Percentiles rank a stretch among this genome's conserved stretches.
Evolutionary conservation across 1,140 invertebrate genomes (phyloP).

Genomic region (Drosophila lowei): DNA sequence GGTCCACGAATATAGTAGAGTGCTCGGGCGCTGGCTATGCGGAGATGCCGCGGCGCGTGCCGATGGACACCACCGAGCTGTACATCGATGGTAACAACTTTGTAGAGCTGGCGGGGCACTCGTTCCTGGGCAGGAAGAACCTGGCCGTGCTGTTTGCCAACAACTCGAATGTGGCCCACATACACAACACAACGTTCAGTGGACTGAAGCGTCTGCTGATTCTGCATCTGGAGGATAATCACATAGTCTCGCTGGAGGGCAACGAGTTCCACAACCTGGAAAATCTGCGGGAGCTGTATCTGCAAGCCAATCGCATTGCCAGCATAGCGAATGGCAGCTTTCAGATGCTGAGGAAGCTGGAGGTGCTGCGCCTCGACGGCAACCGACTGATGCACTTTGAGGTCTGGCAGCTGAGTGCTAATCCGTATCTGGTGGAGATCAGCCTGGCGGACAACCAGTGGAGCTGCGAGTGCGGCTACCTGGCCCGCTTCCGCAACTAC

Average conservation of each 20-base stretch:
- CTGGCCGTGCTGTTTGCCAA: conserved; percentile 94
- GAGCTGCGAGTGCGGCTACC: conserved; percentile 94
- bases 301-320: conserved; percentile 93
- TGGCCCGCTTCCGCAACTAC: conserved; percentile 91
- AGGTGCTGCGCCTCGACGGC: conserved; percentile 92
- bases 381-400: conserved; percentile 92
- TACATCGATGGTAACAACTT: conserved; percentile 96
- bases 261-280: conserved; percentile 93
- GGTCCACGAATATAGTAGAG: conserved; percentile 96
- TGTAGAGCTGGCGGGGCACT: conserved; percentile 92
- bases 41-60: conserved; percentile 92
- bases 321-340: conserved; percentile 94
- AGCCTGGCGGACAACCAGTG: conserved; percentile 93
- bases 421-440: conserved; percentile 91
- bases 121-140: conserved; percentile 95
- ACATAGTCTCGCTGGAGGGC: conserved; percentile 90
- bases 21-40: conserved; percentile 92
- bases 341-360: conserved; percentile 89
- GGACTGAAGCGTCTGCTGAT: conserved; percentile 90
- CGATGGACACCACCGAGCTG: conserved; percentile 97
- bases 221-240: conserved; percentile 93
- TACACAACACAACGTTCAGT: conserved; percentile 95
- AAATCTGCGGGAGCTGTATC: conserved; percentile 91
- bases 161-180: conserved; percentile 91
- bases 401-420: conserved; percentile 89